Evolutionary conservation across 2,797 vertebrate species (phyloP).

Genomic region (Carduelis carduelis): DNA sequence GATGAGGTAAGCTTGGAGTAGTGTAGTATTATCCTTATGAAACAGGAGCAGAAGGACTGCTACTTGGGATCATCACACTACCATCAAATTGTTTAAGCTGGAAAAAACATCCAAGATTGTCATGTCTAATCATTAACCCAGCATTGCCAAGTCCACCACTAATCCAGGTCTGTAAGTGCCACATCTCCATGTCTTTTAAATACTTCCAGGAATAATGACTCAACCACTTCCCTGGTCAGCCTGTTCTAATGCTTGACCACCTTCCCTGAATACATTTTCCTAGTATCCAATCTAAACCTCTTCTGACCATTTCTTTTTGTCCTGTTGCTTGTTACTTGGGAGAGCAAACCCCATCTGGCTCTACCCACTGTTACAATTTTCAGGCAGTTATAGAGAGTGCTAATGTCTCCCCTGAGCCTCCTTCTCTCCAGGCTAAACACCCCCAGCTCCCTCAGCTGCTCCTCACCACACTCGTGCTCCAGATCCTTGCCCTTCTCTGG

Average conservation of each 20-base stretch:
- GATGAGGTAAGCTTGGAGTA: neutral
- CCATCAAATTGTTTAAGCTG: neutral
- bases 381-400: fast-evolving
- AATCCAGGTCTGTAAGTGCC: neutral
- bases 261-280: neutral
- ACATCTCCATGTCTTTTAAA: fast-evolving
- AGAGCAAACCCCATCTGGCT: fast-evolving
- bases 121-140: neutral
- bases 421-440: neutral
- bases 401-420: fast-evolving
- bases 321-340: neutral
- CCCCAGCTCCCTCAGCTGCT: neutral
- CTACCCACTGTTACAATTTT: fast-evolving
- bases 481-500: neutral
- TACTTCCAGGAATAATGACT: neutral
- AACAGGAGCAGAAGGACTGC: neutral
- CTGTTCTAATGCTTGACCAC: neutral
- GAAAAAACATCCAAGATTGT: neutral
- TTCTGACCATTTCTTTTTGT: neutral
- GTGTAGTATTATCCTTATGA: neutral
- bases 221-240: neutral
- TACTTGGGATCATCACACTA: neutral
- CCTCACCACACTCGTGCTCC: neutral
- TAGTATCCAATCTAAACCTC: neutral
- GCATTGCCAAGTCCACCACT: neutral